Conservation (phyloP, 2,113 vertebrate species). For the Embiotoca jacksoni region DNA sequence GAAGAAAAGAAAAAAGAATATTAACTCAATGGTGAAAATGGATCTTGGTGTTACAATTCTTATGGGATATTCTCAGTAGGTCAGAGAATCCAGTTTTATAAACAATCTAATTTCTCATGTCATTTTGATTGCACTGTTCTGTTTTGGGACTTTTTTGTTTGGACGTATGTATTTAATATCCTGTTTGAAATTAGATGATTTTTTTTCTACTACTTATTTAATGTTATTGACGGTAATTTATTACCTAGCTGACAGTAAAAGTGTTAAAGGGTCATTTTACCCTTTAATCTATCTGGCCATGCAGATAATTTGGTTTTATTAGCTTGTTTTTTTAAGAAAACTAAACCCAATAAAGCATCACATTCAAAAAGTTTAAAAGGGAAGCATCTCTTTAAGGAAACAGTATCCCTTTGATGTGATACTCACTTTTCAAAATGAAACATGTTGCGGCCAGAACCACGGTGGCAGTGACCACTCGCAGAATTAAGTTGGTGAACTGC, state of each 20-base stretch:
- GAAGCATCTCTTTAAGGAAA: too few relatives aligned
- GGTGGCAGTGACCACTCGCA: too few relatives aligned
- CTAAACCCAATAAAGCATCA: too few relatives aligned
- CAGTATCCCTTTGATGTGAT: too few relatives aligned
- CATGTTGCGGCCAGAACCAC: too few relatives aligned
- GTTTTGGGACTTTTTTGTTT: constrained; percentile 51
- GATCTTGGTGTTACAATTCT: constrained; percentile 40
- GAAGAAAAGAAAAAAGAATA: neutral
- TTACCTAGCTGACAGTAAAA: constrained; percentile 32
- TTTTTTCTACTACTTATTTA: constrained; percentile 72
- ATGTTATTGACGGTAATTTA: constrained; percentile 48
- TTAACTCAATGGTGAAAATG: constrained; percentile 25
- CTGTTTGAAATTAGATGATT: constrained; percentile 37
- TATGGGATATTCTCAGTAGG: constrained; percentile 33
- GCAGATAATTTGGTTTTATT: constrained; percentile 10
- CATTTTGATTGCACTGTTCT: constrained; percentile 72
- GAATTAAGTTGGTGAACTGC: too few relatives aligned
- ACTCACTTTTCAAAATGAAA: too few relatives aligned
- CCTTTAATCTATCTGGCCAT: constrained; percentile 23
- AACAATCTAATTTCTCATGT: constrained; percentile 41
- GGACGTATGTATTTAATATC: constrained; percentile 64
- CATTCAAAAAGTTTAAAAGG: too few relatives aligned
- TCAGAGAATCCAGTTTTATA: constrained; percentile 55
- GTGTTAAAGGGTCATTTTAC: constrained; percentile 19
- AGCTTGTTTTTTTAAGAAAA: neutral